Evolutionary conservation across 2,888 invertebrate species (phyloP), one percentile per base, ranked within the genome.

Genomic region (Euproctis similis): DNA sequence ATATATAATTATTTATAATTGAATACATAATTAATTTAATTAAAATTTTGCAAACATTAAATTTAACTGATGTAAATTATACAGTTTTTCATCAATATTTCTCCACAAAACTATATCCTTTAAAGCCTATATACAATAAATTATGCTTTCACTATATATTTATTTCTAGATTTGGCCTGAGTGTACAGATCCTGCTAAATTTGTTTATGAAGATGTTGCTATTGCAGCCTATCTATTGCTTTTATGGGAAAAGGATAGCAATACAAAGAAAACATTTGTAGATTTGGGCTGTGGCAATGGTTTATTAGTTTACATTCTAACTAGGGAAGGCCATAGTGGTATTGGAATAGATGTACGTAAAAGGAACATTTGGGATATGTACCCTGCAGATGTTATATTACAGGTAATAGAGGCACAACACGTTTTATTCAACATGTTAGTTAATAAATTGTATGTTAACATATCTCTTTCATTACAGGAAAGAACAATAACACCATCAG

Each of bases 221-320:
- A 98, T 98, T 53, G 95, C 96, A 4, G 86, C 94, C 7, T 97
- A 97, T 68, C 76, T 97, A 22, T 78, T 96, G 28, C 74, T 92
- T 1, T 58, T 97, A 0, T 97, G 96, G 96, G 87, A 90, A 45
- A 65, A 80, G 24, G 87, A 88, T 43, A 69, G 86, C 31, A 51
- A 58, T 4, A 52, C 63, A 2, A 31, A 19, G n/a, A 72, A 76
- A 42, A 86, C 86, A 2, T 98, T 98, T 86, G 90, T 97, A 0
- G 98, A 99, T 74, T 86, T 98, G 29, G 98, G 99, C 0, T 99
- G 98, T 86, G 98, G 99, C 0, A 99, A 99, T 86, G 99, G 99
- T 8, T 85, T 98, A 12, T 77, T 98, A 5, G 96, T 96, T 1
- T 90, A 94, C 66, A 90, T 98, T 44, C 84, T 98, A 8, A 87